Conservation (phyloP, 2,888 invertebrate species). For the Quadroppia sp. region DNA sequence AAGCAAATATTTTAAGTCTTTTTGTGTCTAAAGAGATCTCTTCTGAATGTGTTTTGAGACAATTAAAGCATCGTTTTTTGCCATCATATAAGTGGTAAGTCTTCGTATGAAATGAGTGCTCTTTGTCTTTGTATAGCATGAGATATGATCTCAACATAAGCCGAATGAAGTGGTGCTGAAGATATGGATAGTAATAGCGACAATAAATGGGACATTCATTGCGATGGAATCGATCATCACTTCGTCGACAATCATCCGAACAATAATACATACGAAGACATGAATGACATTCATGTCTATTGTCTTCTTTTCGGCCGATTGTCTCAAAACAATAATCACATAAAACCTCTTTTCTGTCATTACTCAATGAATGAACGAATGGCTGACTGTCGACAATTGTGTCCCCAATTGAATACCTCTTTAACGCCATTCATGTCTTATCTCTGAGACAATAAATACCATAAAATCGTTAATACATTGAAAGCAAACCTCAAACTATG, state of each 20-base stretch:
- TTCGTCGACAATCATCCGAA: neutral
- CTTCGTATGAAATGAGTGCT: neutral
- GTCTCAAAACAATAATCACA: constrained; percentile 15
- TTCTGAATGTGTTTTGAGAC: neutral
- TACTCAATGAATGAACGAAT: neutral
- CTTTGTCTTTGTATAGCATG: constrained; percentile 1
- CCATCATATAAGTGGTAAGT: neutral
- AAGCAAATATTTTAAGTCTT: neutral
- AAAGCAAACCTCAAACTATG: too few relatives aligned
- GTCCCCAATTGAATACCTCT: neutral
- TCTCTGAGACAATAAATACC: too few relatives aligned
- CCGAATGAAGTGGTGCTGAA: constrained; percentile 3
- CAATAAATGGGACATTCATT: neutral
- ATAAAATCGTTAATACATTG: too few relatives aligned
- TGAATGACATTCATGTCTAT: neutral
- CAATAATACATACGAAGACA: constrained; percentile 20
- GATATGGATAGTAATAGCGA: neutral
- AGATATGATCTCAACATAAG: constrained; percentile 1
- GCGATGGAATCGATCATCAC: neutral
- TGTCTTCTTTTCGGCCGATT: neutral
- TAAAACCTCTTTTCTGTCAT: neutral
- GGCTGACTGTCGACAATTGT: neutral
- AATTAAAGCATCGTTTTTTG: neutral
- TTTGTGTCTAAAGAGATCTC: neutral
- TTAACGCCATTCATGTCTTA: constrained; percentile 3